Conservation (phyloP, 92 coral and sea anemone genomes). For the Zoanthus gigantus region DNA sequence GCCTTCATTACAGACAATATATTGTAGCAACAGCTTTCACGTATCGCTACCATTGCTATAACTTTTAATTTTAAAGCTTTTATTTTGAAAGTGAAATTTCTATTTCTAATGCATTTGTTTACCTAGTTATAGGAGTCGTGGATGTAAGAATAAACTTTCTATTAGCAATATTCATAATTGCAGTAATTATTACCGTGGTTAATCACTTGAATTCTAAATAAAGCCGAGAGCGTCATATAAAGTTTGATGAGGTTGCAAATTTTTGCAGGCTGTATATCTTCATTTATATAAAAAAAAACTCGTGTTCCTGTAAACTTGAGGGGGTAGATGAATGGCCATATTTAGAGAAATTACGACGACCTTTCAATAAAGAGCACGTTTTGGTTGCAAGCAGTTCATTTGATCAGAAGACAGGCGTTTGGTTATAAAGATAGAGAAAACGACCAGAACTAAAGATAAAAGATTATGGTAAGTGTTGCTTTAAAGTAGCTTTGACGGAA, state of each 20-base stretch:
- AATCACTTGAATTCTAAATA: neutral
- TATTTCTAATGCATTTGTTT: too few relatives aligned
- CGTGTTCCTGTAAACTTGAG: neutral
- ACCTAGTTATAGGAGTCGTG: too few relatives aligned
- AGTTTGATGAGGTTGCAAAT: neutral
- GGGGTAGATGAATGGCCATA: neutral
- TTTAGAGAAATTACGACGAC: neutral
- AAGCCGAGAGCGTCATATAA: neutral
- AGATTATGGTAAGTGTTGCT: neutral
- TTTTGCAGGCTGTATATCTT: neutral
- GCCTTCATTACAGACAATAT: too few relatives aligned
- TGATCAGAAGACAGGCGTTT: neutral
- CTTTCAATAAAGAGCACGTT: neutral
- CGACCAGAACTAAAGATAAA: neutral
- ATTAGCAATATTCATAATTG: neutral
- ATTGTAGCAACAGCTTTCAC: too few relatives aligned
- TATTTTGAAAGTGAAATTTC: too few relatives aligned
- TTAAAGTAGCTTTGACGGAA: too few relatives aligned
- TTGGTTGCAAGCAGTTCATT: neutral
- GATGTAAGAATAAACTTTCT: neutral
- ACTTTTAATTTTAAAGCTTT: too few relatives aligned
- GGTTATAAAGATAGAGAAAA: neutral
- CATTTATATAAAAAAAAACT: too few relatives aligned
- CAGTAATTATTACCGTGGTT: neutral
- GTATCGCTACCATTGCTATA: too few relatives aligned